Conservation (phyloP, 2,888 invertebrate species). For the Tuta absoluta region DNA sequence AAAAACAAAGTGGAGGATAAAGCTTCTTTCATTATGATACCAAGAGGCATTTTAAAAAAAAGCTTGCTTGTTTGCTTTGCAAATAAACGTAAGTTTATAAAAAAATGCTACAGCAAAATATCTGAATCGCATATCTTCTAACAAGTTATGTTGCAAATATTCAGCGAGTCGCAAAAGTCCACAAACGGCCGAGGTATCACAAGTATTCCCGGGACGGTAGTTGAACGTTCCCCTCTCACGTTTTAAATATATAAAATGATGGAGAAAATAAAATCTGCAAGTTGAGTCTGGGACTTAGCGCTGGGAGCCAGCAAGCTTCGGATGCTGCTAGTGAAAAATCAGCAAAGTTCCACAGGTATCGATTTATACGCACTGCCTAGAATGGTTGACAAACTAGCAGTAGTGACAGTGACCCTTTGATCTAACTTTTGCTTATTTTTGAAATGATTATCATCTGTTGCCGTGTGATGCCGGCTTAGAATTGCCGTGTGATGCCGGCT, state of each 20-base stretch:
- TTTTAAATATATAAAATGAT: constrained; percentile 14
- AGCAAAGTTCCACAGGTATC: constrained; percentile 38
- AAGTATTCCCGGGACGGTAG: neutral
- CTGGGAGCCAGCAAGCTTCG: constrained; percentile 21
- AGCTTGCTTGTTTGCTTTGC: too few species aligned
- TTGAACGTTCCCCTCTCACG: neutral
- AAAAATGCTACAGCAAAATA: neutral
- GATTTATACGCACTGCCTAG: neutral
- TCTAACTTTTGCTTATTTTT: too few species aligned
- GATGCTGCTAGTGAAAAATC: constrained; percentile 35
- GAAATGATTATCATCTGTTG: too few species aligned
- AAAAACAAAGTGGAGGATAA: too few species aligned
- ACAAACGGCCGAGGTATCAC: neutral
- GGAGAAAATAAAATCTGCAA: constrained; percentile 37
- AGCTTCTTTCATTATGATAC: too few species aligned
- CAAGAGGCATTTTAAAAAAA: too few species aligned
- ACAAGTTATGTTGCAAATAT: neutral
- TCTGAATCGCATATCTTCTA: neutral
- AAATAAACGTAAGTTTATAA: too few species aligned
- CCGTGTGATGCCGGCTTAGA: too few species aligned
- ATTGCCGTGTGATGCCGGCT: too few species aligned
- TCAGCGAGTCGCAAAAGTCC: constrained; percentile 1
- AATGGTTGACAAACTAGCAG: neutral
- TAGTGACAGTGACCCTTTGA: too few species aligned
- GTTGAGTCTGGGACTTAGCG: constrained; percentile 28